These are phyloP conservation scores for Chascanopsetta lugubris DNA, from an alignment of 2,113 vertebrate species.

Conservation along the genomic window DNA sequence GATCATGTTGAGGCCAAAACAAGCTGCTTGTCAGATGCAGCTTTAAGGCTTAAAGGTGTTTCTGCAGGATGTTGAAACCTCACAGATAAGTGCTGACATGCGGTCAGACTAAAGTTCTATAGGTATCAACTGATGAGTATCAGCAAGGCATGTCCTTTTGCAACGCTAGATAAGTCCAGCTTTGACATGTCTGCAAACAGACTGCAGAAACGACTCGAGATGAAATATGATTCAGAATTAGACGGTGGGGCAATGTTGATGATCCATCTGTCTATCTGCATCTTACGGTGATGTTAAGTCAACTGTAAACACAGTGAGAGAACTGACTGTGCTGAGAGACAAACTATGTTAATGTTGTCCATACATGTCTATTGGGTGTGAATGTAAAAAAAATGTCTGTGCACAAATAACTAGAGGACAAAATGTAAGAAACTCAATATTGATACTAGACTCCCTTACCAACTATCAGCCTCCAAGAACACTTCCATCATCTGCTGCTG, in stretches of 20 bases:
- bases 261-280: background rate
- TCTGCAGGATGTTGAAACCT: conserved; percentile 37
- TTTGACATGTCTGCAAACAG: background rate
- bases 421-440: too few relatives aligned
- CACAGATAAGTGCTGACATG: conserved; percentile 42
- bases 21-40: background rate
- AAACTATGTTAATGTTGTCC: too few relatives aligned
- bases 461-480: too few relatives aligned
- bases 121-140: conserved; percentile 3
- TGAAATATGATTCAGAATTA: background rate
- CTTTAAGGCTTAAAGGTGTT: background rate
- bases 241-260: background rate
- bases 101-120: conserved; percentile 45
- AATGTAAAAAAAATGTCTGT: too few relatives aligned
- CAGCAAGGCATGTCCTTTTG: background rate
- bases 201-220: background rate
- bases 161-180: conserved; percentile 7
- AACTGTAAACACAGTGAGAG: too few relatives aligned
- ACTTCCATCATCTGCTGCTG: too few relatives aligned
- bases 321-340: too few relatives aligned
- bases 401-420: too few relatives aligned
- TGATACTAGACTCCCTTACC: too few relatives aligned
- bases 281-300: too few relatives aligned
- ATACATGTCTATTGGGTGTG: too few relatives aligned
- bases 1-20: conserved; percentile 19